These are phyloP conservation scores for Cyrtonyx montezumae DNA, from an alignment of 2,113 vertebrate species.

Conservation along the genomic window DNA sequence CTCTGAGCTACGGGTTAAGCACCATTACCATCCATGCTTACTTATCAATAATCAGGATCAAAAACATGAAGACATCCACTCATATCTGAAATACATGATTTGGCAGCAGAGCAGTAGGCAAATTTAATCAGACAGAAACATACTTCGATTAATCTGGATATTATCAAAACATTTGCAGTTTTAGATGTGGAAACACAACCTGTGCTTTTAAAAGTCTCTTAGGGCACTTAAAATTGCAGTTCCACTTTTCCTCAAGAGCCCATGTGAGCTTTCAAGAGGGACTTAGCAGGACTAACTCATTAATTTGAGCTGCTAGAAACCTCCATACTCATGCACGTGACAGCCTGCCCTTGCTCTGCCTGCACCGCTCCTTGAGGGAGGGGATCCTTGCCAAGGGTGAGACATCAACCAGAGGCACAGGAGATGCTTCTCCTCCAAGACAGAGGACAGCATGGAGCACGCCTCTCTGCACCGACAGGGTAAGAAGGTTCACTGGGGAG, in stretches of 20 bases:
- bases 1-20: background rate
- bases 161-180: conserved; percentile 21
- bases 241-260: background rate
- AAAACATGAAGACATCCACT: background rate
- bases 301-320: background rate
- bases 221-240: background rate
- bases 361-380: background rate
- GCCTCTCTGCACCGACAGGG: background rate
- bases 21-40: background rate
- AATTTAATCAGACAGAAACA: conserved; percentile 20
- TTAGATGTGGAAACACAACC: background rate
- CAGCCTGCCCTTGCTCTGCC: background rate
- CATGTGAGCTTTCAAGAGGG: background rate
- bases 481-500: background rate
- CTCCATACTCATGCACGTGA: background rate
- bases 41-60: conserved; percentile 16
- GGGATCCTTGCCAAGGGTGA: background rate
- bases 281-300: background rate
- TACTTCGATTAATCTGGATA: conserved; percentile 4
- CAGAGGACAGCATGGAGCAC: background rate
- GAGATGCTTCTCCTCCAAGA: background rate
- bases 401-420: background rate
- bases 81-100: background rate
- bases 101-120: background rate
- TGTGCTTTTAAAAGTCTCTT: conserved; percentile 18